Percentiles rank a stretch among this genome's conserved stretches.
These are phyloP conservation scores for Leptinotarsa rubiginosa DNA, from an alignment of 2,888 invertebrate genomes.

Conservation along the genomic window DNA sequence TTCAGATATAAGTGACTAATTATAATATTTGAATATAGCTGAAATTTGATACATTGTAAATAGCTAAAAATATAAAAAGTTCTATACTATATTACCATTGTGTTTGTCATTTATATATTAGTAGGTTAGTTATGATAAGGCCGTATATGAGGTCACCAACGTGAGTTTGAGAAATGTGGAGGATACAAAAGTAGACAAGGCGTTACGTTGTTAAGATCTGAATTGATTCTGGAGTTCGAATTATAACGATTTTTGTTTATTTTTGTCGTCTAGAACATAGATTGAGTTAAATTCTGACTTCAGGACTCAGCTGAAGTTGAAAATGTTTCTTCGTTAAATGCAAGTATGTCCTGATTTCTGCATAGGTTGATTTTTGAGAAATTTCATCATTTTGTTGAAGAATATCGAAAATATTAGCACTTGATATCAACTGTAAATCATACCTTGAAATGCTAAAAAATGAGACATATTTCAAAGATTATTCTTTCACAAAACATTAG, in stretches of 20 bases:
- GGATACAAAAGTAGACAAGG: not conserved
- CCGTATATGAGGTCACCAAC: slow-evolving; percentile 12
- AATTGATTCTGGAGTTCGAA: no score
- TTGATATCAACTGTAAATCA: no score
- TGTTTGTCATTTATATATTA: slow-evolving; percentile 29
- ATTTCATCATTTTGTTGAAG: no score
- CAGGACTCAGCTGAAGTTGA: no score
- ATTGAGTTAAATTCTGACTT: no score
- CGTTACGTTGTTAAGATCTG: not conserved
- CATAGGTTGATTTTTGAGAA: no score
- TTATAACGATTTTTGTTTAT: no score
- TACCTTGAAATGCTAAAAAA: not conserved
- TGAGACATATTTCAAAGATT: not conserved
- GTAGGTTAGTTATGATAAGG: slow-evolving; percentile 6
- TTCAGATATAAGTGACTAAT: slow-evolving; percentile 56
- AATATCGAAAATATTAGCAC: no score
- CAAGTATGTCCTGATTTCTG: no score
- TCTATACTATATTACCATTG: slow-evolving; percentile 49
- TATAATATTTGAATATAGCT: slow-evolving; percentile 56
- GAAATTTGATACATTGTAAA: slow-evolving; percentile 64
- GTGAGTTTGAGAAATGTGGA: not conserved
- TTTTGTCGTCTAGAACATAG: no score
- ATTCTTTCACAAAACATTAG: not conserved
- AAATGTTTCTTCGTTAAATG: no score
- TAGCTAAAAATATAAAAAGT: slow-evolving; percentile 59